phyloP scores from a whole-genome alignment of 2,888 invertebrate species.

The Archips crataeganus region DNA sequence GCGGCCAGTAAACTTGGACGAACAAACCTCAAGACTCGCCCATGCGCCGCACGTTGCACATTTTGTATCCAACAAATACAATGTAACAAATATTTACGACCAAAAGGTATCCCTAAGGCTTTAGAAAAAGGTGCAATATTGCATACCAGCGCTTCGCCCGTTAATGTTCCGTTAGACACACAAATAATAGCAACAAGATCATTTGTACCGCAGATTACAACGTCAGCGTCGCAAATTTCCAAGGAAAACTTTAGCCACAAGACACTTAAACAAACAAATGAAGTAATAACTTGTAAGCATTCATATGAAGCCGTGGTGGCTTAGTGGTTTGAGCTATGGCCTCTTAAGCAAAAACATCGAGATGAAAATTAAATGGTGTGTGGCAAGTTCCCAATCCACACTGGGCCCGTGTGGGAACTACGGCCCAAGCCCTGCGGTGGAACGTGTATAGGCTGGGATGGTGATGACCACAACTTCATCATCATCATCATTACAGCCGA shows the following conservation, averaged over 20 bases:
- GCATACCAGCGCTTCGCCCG: neutral
- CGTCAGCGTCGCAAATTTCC: constrained; percentile 31
- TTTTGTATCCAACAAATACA: constrained; percentile 5
- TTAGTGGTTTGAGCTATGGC: no score
- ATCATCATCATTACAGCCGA: no score
- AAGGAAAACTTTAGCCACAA: constrained; percentile 22
- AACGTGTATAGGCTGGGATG: no score
- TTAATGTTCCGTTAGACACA: constrained; percentile 6
- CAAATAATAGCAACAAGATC: constrained; percentile 21
- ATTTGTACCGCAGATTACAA: constrained; percentile 35
- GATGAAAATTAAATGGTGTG: no score
- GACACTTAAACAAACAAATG: constrained; percentile 20
- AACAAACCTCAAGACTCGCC: constrained; percentile 14
- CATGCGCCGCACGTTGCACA: constrained; percentile 11
- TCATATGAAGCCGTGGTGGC: neutral
- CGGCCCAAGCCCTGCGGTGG: no score
- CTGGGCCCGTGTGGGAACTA: no score
- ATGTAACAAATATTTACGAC: neutral
- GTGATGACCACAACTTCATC: no score
- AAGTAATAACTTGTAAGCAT: constrained; percentile 18
- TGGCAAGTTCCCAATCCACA: no score
- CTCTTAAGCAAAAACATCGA: no score
- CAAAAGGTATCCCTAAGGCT: neutral
- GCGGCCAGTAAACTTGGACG: constrained; percentile 12
- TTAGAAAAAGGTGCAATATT: neutral